phyloP scores from a whole-genome alignment of 2,797 vertebrate genomes.

The Neosalanx taihuensis region DNA sequence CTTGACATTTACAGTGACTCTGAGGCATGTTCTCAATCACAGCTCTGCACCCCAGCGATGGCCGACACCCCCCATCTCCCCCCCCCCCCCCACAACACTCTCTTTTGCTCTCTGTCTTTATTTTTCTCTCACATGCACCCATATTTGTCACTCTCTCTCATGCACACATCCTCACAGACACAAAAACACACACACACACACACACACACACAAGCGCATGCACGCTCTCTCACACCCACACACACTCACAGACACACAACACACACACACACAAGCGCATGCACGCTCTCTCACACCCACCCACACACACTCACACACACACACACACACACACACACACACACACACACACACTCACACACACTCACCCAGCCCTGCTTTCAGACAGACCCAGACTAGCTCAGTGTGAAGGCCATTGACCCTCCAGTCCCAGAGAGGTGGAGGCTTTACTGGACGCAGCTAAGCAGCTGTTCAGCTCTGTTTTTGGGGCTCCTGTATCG shows the following conservation, averaged over 20 bases:
- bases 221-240: background rate
- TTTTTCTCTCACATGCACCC: background rate
- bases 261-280: background rate
- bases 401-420: too few species aligned
- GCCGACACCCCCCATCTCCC: too few species aligned
- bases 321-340: constrained; percentile 1
- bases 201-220: background rate
- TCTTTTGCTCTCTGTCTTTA: background rate
- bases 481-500: too few species aligned
- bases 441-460: too few species aligned
- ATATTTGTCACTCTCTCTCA: background rate
- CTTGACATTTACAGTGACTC: constrained; percentile 52
- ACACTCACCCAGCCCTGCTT: background rate
- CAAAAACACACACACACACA: background rate
- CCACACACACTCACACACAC: constrained; percentile 7
- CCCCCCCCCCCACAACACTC: too few species aligned
- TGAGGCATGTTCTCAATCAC: constrained; percentile 47
- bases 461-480: too few species aligned
- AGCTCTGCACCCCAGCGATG: background rate
- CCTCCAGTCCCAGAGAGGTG: too few species aligned
- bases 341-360: background rate
- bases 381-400: background rate
- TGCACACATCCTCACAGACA: background rate
- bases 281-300: background rate
- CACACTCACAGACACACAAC: background rate